These are phyloP conservation scores for Rhimphoctona megacephalus DNA, from an alignment of 2,888 invertebrate species.

Conservation along the genomic window DNA sequence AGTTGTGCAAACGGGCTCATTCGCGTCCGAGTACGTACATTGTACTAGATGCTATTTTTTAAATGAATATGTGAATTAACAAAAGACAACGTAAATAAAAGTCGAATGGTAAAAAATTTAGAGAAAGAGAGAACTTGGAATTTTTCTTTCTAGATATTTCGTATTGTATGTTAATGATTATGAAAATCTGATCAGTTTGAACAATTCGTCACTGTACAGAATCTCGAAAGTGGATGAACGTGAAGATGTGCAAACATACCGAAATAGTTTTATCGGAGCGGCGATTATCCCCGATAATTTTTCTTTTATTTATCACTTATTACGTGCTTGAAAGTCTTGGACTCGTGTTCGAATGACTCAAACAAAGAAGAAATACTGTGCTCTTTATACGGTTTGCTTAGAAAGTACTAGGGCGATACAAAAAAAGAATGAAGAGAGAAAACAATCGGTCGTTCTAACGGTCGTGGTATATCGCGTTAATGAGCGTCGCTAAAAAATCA, in stretches of 20 bases:
- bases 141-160: background rate
- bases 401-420: conserved; percentile 14
- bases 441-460: conserved; percentile 41
- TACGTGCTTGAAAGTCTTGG: background rate
- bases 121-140: background rate
- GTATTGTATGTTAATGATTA: background rate
- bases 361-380: conserved; percentile 2
- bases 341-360: conserved; percentile 8
- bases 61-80: background rate
- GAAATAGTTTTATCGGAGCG: conserved; percentile 7
- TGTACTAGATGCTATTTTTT: background rate
- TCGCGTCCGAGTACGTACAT: background rate
- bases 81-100: background rate
- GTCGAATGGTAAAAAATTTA: background rate
- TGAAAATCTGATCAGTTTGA: background rate
- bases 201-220: background rate
- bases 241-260: background rate
- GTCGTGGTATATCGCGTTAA: conserved; percentile 27
- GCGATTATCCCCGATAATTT: conserved; percentile 10
- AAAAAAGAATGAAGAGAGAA: background rate
- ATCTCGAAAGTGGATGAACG: background rate
- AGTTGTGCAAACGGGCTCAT: background rate
- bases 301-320: background rate
- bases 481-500: background rate
- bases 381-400: background rate